A percentile compares a stretch with the other conserved stretches of the same genome.
These are phyloP conservation scores for Catharus ustulatus DNA, from an alignment of 2,797 vertebrate species.

Conservation along the genomic window DNA sequence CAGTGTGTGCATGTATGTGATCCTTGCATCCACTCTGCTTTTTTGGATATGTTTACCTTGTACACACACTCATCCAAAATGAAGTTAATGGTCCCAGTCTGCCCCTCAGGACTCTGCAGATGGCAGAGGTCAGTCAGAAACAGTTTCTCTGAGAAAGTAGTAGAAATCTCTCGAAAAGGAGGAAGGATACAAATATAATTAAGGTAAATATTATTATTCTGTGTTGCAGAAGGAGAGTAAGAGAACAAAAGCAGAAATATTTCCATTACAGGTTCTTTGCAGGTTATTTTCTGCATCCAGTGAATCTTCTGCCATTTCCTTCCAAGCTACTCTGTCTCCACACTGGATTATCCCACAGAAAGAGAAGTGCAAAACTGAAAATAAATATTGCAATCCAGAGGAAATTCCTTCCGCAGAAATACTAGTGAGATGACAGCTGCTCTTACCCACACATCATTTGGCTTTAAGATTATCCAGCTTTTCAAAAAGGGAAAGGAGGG, in stretches of 20 bases:
- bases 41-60: constrained; percentile 6
- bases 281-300: neutral
- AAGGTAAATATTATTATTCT: neutral
- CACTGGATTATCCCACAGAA: neutral
- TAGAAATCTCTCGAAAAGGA: neutral
- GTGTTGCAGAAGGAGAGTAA: neutral
- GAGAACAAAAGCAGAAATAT: neutral
- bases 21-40: neutral
- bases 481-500: neutral
- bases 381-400: neutral
- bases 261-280: neutral
- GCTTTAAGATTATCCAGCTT: neutral
- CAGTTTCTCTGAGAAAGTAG: neutral
- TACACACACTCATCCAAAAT: constrained; percentile 23
- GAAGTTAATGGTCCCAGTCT: neutral
- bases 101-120: neutral
- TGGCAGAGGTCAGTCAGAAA: neutral
- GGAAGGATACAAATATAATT: neutral
- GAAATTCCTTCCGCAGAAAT: neutral
- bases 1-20: neutral
- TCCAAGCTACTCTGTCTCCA: neutral
- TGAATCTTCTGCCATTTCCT: neutral
- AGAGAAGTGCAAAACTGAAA: neutral
- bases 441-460: neutral
- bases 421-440: neutral